Evolutionary conservation across 2,113 vertebrate genomes (phyloP), one percentile per base, ranked within the genome.

Genomic region (rabbit (Oryctolagus cuniculus)): DNA sequence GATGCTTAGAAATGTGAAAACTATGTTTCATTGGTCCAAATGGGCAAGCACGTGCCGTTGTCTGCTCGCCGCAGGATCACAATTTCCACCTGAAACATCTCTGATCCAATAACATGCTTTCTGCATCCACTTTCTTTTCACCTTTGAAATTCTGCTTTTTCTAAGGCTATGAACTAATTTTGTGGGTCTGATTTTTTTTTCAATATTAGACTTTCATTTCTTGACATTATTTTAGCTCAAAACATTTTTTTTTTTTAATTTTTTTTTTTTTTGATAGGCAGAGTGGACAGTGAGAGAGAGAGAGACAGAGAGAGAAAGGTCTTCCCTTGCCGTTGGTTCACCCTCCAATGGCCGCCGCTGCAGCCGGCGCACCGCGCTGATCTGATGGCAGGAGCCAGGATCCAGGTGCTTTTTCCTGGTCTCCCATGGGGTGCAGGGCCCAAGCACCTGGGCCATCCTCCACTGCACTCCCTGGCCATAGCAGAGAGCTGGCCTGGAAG

Each of bases 1-100:
- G 86, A 10, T 44, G 44, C 95, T 91, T 89, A 66, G 66, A 61
- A 15, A 74, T 89, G 51, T 38, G 75, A 80, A 25, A 69, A 85
- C 38, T 73, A 15, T 81, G 6, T 61, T 38, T 84, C 22, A 24
- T 9, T 27, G 24, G 34, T 49, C 10, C 44, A 36, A 51, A 77
- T 34, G 44, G 44, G 61, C 27, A 66, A 72, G 64, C 63, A 83
- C 44, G 75, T 75, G 8, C 6, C 2, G 1, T 51, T 29, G 15
- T 58, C 36, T 64, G 73, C 5, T 5, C 61, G 44, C 44, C 44
- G 44, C 38, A 72, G 49, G 11, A 7, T 11, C 17, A 3, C 0
- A 22, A 21, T 31, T 93, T 91, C 49, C 9, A 3, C 25, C 8
- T 25, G 49, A 79, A 58, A 38, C 29, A 22, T 22, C 12, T 44